Evolutionary conservation across 2,888 invertebrate species (phyloP), one percentile per base, ranked within the genome.

Genomic region (Platycnemis pennipes): DNA sequence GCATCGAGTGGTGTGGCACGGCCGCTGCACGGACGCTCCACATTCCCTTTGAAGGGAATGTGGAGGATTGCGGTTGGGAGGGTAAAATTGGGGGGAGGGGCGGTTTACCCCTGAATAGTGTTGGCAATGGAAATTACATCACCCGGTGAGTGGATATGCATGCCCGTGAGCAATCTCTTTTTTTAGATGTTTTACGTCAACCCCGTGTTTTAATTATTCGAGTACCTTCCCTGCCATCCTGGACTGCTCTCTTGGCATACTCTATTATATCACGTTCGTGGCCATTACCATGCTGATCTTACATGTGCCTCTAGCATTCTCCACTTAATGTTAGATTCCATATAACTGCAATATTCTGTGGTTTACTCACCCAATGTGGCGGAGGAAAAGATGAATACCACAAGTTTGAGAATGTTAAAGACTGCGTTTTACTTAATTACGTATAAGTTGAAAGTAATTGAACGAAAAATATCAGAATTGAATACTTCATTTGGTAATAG

Each of bases 101-200:
- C 1, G 89, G 46, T 11, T 26, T 26, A 44, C 7, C 42, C 44
- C 42, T 2, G 26, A 19, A 42, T 53, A 42, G 19, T 42, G 44
- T 53, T 19, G 44, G 56, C 19, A 42, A 37, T 37, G 37, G 77
- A 77, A 77, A 77, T 77, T 77, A 37, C 77, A 77, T 77, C 77
- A 37, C 77, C 77, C 37, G 31, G 37, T 42, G 56, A 44, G 88
- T 88, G 49, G 31, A 37, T 88, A 42, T 89, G 89, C 63, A 31
- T 89, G 56, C n/a, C 26, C 45, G 7, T 42, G 88, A 49, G 49
- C 88, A 31, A 37, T 37, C 37, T 42, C 56, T 42, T 56, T 56
- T 8, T n/a, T n/a, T n/a, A n/a, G n/a, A n/a, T 42, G 22, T 56
- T 89, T 89, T 89, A 89, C n/a, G 63, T 89, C 89, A 89, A 42